Evolutionary conservation across 2,888 invertebrate genomes (phyloP), one percentile per base, ranked within the genome.

Genomic region (Sinotaia quadrata): DNA sequence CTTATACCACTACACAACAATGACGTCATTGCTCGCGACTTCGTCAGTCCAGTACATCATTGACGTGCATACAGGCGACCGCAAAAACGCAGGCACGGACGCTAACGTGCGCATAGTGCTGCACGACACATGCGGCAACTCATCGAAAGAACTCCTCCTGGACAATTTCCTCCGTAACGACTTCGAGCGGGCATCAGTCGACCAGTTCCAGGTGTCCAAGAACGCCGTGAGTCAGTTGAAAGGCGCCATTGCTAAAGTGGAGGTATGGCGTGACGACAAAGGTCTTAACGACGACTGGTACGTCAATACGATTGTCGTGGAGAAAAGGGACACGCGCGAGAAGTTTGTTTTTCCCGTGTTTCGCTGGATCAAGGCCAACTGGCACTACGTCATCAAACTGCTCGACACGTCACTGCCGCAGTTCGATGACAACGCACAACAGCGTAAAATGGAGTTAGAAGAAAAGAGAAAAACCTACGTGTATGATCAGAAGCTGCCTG

Each of bases 31-130:
- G n/a, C n/a, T n/a, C n/a, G n/a, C n/a, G n/a, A n/a, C n/a, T n/a
- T n/a, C n/a, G n/a, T n/a, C n/a, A n/a, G n/a, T n/a, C n/a, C n/a
- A 77, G 47, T 81, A 76, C 62, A 67, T 76, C 51, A 80, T 89
- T 27, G 85, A 86, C 65, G 89, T 90, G n/a, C 85, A 85, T 44
- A 89, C 90, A 0, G 89, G 89, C 0, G 89, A 90, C 76, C 81
- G 85, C 33, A 85, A 85, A 61, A 84, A 86, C 21, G 87, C 89
- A 0, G 88, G 87, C 1, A 88, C 88, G 0, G 89, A 89, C 72
- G 89, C 89, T 49, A 88, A 88, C 66, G 85, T 90, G 0, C 83
- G 78, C 73, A 78, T 89, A 4, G 78, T 85, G 24, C 73, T 90
- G 7, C 84, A 87, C 60, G 89, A 89, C 63, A 85, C 85, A 27